phyloP scores from a whole-genome alignment of 2,888 invertebrate species.

The Carcina quercana region DNA sequence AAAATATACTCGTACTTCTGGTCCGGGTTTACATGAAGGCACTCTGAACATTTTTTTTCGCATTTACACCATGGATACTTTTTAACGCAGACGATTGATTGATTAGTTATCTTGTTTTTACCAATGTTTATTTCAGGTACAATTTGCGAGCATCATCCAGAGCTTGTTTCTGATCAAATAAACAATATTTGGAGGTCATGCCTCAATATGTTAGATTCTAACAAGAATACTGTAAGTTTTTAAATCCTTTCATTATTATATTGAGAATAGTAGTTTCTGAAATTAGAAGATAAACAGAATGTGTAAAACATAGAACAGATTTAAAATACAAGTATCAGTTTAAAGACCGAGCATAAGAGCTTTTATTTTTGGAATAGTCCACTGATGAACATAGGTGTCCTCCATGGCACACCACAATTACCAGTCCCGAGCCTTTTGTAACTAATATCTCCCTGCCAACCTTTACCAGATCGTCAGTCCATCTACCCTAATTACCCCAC shows the following conservation, averaged over 20 bases:
- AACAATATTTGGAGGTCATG: conserved; percentile 39
- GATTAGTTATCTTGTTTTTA: not conserved
- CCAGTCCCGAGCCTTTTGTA: too few relatives aligned
- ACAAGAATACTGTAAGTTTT: conserved; percentile 34
- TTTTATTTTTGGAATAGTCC: too few relatives aligned
- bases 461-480: too few relatives aligned
- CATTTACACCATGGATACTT: too few relatives aligned
- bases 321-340: not conserved
- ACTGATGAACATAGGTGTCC: too few relatives aligned
- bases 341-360: too few relatives aligned
- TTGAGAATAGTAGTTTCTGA: not conserved
- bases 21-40: too few relatives aligned
- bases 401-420: not conserved
- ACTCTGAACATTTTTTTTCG: too few relatives aligned
- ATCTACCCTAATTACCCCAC: too few relatives aligned
- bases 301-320: not conserved
- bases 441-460: too few relatives aligned
- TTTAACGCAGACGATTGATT: too few relatives aligned
- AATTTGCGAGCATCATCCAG: conserved; percentile 40
- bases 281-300: not conserved
- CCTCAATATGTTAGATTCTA: conserved; percentile 32
- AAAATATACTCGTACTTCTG: not conserved
- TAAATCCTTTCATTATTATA: not conserved
- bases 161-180: conserved; percentile 23
- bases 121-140: conserved; percentile 29